Evolutionary conservation across 2,888 invertebrate species (phyloP), one percentile per base, ranked within the genome.

Genomic region (Mythimna lalbum): DNA sequence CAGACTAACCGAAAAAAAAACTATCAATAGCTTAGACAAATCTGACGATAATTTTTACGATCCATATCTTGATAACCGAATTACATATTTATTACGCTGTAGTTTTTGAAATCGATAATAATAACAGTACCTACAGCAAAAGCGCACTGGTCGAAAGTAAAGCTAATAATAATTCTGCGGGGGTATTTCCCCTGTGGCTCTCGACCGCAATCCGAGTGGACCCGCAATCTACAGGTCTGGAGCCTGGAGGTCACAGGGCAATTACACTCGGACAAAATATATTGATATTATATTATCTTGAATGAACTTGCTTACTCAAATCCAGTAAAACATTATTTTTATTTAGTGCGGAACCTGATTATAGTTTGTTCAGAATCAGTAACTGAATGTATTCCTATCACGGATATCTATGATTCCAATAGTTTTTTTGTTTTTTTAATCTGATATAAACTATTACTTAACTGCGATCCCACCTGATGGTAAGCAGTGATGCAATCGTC

Each of bases 121-220:
- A 27, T 63, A 63, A 63, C 21, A 4, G 27, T 57, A 50, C n/a
- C n/a, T n/a, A n/a, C 23, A 72, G 19, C 6, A 21, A 14, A 69
- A 72, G 5, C 52, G 47, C 52, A 33, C 69, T 56, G 21, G 47
- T 56, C 33, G 2, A n/a, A n/a, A 36, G 67, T 60, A 27, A 53
- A 66, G n/a, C 17, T 47, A 63, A 62, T 63, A 72, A 63, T 56
- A 31, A 57, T 27, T 43, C 52, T 23, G 21, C n/a, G n/a, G 17
- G 21, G 49, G 56, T 56, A 79, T 65, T 78, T 76, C 79, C 79
- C 73, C n/a, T 19, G 53, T 21, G 73, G 27, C 33, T 19, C 27
- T 47, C 56, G 52, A 10, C 9, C 27, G 27, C 43, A 19, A 33
- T n/a, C 33, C 55, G 56, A 52, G 6, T 23, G 27, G 23, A n/a